Evolutionary conservation across 1,140 invertebrate species (phyloP).

Genomic region (Colletes gigas): DNA sequence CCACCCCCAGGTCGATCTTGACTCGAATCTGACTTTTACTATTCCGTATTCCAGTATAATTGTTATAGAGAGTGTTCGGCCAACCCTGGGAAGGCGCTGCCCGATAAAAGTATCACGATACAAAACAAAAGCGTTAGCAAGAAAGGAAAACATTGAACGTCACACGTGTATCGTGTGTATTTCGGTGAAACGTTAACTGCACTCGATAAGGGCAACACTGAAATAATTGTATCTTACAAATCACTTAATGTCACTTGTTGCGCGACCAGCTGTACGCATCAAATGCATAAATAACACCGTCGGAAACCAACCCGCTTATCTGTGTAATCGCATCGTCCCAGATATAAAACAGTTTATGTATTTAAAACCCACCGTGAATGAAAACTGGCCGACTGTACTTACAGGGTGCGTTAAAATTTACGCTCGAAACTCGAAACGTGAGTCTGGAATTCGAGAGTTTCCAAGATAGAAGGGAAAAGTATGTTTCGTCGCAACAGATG

Average conservation of each 20-base stretch:
- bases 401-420: too few relatives aligned
- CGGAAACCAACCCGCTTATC: background rate
- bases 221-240: background rate
- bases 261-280: background rate
- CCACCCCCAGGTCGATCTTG: too few relatives aligned
- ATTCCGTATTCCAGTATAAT: too few relatives aligned
- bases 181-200: background rate
- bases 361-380: slow-evolving; percentile 21
- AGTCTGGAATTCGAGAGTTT: too few relatives aligned
- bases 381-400: background rate
- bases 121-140: background rate
- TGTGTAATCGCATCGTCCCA: background rate
- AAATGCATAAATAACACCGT: background rate
- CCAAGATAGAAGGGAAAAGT: too few relatives aligned
- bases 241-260: background rate
- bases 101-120: background rate
- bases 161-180: background rate
- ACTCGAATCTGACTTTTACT: too few relatives aligned
- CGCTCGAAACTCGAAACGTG: too few relatives aligned
- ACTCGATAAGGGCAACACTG: background rate
- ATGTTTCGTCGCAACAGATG: too few relatives aligned
- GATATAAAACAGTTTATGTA: background rate
- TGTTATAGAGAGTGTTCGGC: too few relatives aligned
- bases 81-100: background rate
- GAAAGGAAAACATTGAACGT: background rate